phyloP scores from a whole-genome alignment of 1,140 invertebrate species.

The Eueides isabella region DNA sequence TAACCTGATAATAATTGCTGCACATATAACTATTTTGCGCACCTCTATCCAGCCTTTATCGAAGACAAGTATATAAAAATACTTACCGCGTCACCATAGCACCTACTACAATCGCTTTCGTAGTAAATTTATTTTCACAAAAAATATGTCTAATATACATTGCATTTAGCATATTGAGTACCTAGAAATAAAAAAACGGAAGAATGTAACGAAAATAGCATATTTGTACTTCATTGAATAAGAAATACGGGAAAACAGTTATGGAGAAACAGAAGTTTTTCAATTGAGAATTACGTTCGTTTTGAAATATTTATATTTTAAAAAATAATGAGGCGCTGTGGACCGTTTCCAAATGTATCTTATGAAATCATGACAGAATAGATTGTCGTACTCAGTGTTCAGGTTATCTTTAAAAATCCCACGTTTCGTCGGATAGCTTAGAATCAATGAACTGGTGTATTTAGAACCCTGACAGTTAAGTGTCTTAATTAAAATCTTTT shows the following conservation, averaged over 20 bases:
- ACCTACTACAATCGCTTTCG: too few relatives aligned
- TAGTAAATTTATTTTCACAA: too few relatives aligned
- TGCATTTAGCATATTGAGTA: too few relatives aligned
- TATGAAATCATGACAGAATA: constrained; percentile 28
- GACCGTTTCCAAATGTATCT: constrained; percentile 21
- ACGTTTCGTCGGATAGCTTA: neutral
- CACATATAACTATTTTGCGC: too few relatives aligned
- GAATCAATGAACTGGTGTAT: neutral
- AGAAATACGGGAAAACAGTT: neutral
- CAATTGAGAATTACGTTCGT: neutral
- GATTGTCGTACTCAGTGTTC: constrained; percentile 20
- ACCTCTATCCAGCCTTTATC: too few relatives aligned
- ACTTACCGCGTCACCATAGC: too few relatives aligned
- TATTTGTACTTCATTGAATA: neutral
- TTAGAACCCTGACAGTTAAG: neutral
- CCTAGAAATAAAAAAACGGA: neutral
- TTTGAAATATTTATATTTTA: constrained; percentile 27
- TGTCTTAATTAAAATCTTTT: neutral
- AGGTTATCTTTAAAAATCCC: constrained; percentile 24
- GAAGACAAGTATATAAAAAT: too few relatives aligned
- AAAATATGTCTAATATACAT: too few relatives aligned
- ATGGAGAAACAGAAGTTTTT: neutral
- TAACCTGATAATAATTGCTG: neutral
- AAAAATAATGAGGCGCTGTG: constrained; percentile 16
- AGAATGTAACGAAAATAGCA: neutral